Conservation (phyloP, 2,888 invertebrate genomes). For the Agelastica alni region DNA sequence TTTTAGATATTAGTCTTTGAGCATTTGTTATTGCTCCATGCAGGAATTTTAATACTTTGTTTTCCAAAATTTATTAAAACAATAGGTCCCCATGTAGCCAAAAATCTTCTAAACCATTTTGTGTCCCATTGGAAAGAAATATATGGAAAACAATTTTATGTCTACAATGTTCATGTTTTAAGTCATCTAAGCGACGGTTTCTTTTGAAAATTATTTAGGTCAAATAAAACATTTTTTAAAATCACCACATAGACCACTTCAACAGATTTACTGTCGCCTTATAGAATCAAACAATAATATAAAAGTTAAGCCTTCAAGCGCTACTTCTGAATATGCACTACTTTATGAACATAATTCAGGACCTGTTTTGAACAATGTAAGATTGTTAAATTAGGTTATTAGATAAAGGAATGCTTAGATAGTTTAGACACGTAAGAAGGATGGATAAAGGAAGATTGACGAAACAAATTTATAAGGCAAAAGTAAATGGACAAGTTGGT, state of each 20-base stretch:
- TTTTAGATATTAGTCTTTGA: conserved; percentile 16
- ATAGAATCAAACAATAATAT: conserved; percentile 13
- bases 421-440: too few relatives aligned
- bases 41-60: not conserved
- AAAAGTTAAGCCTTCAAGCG: conserved; percentile 8
- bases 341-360: conserved; percentile 15
- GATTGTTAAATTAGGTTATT: too few relatives aligned
- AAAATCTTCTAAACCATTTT: conserved; percentile 23
- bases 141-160: conserved; percentile 23
- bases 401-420: too few relatives aligned
- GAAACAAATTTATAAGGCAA: too few relatives aligned
- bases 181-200: conserved; percentile 28
- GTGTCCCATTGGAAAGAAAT: conserved; percentile 21
- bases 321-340: conserved; percentile 14
- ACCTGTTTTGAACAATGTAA: conserved; percentile 17
- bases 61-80: not conserved
- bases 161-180: conserved; percentile 26
- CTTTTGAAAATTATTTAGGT: conserved; percentile 28
- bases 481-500: too few relatives aligned
- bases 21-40: conserved; percentile 6
- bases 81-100: not conserved
- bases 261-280: conserved; percentile 22
- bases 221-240: conserved; percentile 22
- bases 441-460: too few relatives aligned
- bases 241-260: conserved; percentile 16